A percentile compares a stretch with the other conserved stretches of the same genome.
Evolutionary conservation across 2,888 invertebrate species (phyloP).

Genomic region (Lacanobia wlatinum): DNA sequence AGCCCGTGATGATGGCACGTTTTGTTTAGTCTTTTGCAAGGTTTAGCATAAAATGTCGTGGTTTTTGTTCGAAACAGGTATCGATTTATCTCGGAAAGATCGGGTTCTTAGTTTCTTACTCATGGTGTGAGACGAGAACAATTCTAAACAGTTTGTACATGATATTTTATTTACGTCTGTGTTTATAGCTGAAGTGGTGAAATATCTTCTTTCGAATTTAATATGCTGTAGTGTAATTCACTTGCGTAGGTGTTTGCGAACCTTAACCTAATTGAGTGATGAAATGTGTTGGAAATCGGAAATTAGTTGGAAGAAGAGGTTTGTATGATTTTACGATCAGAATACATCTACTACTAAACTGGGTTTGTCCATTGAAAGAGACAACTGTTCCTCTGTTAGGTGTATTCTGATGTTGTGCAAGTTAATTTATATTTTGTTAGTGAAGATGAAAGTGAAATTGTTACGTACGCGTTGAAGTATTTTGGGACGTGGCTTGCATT

Average conservation of each 20-base stretch:
- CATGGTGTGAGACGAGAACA: not conserved
- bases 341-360: not conserved
- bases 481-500: conserved; percentile 75
- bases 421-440: conserved; percentile 71
- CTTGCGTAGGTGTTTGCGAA: conserved; percentile 28
- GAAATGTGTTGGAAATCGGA: conserved; percentile 45
- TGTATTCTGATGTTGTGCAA: conserved; percentile 46
- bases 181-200: conserved; percentile 25
- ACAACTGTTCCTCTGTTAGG: conserved; percentile 23
- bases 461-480: conserved; percentile 68
- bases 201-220: conserved; percentile 43
- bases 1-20: conserved; percentile 63
- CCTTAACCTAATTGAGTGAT: conserved; percentile 29
- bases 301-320: not conserved
- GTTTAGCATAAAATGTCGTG: conserved; percentile 27
- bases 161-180: conserved; percentile 13
- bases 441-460: conserved; percentile 78
- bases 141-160: conserved; percentile 8
- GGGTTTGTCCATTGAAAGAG: conserved; percentile 17
- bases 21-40: conserved; percentile 56
- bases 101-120: not conserved
- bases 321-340: conserved; percentile 16
- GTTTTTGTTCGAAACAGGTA: conserved; percentile 33
- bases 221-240: conserved; percentile 26
- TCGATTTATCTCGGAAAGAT: not conserved